phyloP scores from a whole-genome alignment of 2,797 vertebrate species.

The Poecilia wingei region DNA sequence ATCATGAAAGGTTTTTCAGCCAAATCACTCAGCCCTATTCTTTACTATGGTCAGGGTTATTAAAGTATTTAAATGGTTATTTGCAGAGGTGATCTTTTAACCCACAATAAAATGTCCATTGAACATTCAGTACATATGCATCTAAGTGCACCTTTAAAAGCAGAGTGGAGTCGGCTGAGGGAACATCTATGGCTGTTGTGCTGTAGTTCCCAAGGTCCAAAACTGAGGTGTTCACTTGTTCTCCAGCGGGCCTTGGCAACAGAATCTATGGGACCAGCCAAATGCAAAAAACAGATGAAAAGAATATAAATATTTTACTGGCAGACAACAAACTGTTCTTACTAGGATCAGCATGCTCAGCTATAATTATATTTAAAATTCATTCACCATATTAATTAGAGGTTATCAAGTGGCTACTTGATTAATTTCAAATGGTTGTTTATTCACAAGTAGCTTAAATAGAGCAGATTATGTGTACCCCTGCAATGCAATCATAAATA shows the following conservation, averaged over 20 bases:
- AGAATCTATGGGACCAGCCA: conserved; percentile 78
- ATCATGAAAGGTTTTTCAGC: too few relatives aligned
- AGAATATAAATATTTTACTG: neutral
- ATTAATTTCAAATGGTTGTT: neutral
- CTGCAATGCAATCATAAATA: neutral
- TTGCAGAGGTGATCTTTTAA: neutral
- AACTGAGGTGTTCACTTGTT: conserved; percentile 74
- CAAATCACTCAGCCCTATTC: neutral
- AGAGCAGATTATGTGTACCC: neutral
- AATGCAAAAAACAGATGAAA: neutral
- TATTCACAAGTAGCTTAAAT: neutral
- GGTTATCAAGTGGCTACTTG: neutral
- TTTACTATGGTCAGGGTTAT: neutral
- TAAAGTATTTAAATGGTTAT: neutral
- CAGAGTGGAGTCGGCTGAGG: conserved; percentile 75
- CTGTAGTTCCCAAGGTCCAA: conserved; percentile 83
- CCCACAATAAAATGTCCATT: neutral
- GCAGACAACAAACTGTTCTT: neutral
- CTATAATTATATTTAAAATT: neutral
- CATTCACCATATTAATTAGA: neutral
- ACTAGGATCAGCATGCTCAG: neutral
- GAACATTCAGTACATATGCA: conserved; percentile 12
- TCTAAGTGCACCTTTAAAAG: conserved; percentile 76
- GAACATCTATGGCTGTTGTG: conserved; percentile 82
- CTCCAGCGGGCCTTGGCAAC: conserved; percentile 76